Conservation (phyloP, 2,888 invertebrate species). For the Xestoiulus laeticollis region DNA sequence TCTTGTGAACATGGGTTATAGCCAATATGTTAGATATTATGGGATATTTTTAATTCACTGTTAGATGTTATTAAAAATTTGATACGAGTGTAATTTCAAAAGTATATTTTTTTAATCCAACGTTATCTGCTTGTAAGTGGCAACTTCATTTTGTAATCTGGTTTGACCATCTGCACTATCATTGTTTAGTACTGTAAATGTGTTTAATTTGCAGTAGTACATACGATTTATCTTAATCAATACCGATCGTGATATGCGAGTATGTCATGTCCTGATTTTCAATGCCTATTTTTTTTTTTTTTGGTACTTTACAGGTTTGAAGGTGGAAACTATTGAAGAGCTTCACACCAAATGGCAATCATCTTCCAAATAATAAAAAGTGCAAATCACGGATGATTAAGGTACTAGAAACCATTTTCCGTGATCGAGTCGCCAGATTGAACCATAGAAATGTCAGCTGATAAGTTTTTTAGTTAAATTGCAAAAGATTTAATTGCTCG, state of each 20-base stretch:
- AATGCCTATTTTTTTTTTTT: neutral
- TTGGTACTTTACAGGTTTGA: neutral
- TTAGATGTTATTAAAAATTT: neutral
- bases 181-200: neutral
- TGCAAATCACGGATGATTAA: neutral
- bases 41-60: neutral
- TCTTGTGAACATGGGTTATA: neutral
- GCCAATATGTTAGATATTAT: neutral
- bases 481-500: neutral
- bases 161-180: neutral
- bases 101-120: neutral
- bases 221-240: neutral
- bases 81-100: too few species aligned
- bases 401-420: neutral
- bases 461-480: neutral
- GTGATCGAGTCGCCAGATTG: neutral
- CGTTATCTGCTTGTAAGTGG: neutral
- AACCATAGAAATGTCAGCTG: neutral
- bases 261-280: neutral
- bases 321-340: conserved; percentile 44
- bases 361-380: neutral
- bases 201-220: neutral
- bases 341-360: conserved; percentile 28
- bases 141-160: neutral
- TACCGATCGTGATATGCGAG: neutral